A percentile compares a stretch with the other conserved stretches of the same genome.
Evolutionary conservation across 2,113 vertebrate genomes (phyloP).

Genomic region (Gobiocypris rarus): DNA sequence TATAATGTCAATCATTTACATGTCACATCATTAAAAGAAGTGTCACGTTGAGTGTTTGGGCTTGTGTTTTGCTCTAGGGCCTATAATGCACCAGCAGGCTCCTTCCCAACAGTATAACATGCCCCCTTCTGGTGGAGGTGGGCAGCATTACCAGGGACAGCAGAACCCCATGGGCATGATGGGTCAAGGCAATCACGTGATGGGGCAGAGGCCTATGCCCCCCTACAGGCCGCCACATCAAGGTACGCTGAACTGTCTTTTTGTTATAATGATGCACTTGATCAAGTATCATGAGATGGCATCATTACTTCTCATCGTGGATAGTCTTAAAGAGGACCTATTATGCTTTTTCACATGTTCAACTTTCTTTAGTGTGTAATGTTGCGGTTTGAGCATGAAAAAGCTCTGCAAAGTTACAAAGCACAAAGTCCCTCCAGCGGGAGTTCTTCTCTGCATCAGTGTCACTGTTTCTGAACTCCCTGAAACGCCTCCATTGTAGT

Average conservation of each 20-base stretch:
- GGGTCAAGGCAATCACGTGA: constrained; percentile 96
- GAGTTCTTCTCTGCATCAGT: no score
- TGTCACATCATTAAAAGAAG: neutral
- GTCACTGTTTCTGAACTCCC: no score
- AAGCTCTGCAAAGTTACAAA: no score
- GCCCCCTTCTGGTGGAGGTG: constrained; percentile 86
- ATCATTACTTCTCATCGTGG: no score
- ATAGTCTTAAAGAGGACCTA: no score
- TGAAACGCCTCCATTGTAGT: no score
- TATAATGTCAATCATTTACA: no score
- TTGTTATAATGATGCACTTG: neutral
- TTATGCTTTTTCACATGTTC: no score
- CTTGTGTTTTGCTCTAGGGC: constrained; percentile 75
- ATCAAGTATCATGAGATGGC: no score
- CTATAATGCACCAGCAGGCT: constrained; percentile 98
- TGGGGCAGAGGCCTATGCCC: constrained; percentile 97
- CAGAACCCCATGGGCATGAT: constrained; percentile 98
- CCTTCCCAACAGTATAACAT: constrained; percentile 96
- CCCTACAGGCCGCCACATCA: constrained; percentile 97
- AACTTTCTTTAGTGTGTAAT: no score
- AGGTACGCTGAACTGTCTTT: constrained; percentile 74
- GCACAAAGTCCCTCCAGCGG: no score
- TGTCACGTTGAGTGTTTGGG: neutral
- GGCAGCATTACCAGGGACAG: constrained; percentile 97
- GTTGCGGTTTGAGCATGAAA: no score